Conservation (phyloP, 2,888 invertebrate genomes). For the Phymatocera aterrima region DNA sequence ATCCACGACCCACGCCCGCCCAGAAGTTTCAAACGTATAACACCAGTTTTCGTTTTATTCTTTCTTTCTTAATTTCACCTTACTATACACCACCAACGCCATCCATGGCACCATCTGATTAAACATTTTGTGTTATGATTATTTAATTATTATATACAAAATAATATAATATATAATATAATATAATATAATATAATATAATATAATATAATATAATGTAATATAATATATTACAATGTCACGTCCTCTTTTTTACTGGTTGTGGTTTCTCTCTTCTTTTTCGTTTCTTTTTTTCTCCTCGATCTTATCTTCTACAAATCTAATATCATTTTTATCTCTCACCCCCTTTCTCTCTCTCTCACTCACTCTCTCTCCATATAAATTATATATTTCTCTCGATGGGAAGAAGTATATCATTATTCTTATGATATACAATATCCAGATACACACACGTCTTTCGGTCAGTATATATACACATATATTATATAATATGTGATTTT, state of each 20-base stretch:
- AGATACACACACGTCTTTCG: constrained; percentile 45
- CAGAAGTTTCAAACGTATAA: constrained; percentile 38
- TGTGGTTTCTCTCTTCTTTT: background rate
- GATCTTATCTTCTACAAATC: constrained; percentile 50
- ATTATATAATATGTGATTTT: constrained; percentile 17
- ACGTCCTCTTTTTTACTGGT: constrained; percentile 47
- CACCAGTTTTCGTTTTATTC: constrained; percentile 44
- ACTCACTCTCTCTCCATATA: constrained; percentile 17
- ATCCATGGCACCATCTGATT: no score
- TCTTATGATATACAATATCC: constrained; percentile 43
- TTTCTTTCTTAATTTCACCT: constrained; percentile 42
- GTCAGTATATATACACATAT: no score
- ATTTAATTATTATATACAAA: constrained; percentile 25
- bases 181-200: constrained; percentile 27
- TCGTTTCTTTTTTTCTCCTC: background rate
- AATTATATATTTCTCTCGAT: background rate
- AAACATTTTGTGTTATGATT: constrained; percentile 44
- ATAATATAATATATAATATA: no score
- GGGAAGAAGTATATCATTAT: background rate
- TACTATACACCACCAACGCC: background rate
- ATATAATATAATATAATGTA: constrained; percentile 37
- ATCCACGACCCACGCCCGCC: background rate
- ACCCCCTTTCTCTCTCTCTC: constrained; percentile 24
- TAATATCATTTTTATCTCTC: constrained; percentile 54
- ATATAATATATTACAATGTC: constrained; percentile 45